Evolutionary conservation across 2,113 vertebrate genomes (phyloP).

Genomic region (Crocuta crocuta): DNA sequence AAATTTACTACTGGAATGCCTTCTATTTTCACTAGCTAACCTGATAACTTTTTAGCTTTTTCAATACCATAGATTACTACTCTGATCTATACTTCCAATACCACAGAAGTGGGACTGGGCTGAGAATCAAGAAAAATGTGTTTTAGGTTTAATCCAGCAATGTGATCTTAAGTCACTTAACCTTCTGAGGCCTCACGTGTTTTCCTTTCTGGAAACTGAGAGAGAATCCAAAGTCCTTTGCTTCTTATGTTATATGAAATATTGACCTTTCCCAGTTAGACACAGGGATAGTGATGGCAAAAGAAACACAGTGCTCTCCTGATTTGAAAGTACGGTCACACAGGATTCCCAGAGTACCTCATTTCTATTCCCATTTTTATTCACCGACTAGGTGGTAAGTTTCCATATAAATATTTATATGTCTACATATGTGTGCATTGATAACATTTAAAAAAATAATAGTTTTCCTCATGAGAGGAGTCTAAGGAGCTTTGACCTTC

Average conservation of each 20-base stretch:
- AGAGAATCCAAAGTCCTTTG: constrained; percentile 20
- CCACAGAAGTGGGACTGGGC: background rate
- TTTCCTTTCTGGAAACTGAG: background rate
- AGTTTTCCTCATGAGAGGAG: constrained; percentile 71
- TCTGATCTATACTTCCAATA: background rate
- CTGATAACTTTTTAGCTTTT: background rate
- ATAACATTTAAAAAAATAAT: constrained; percentile 74
- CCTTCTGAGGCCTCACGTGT: background rate
- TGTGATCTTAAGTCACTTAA: background rate
- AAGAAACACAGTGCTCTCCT: background rate
- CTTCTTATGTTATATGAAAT: background rate
- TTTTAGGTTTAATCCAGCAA: background rate
- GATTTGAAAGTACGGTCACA: constrained; percentile 41
- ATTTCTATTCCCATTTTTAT: constrained; percentile 49
- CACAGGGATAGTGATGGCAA: background rate
- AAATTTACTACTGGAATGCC: background rate
- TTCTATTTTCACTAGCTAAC: background rate
- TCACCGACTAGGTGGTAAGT: constrained; percentile 10
- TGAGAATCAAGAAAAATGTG: background rate
- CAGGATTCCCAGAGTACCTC: constrained; percentile 31
- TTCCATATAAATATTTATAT: constrained; percentile 77
- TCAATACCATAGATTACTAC: background rate
- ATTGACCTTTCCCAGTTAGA: constrained; percentile 1
- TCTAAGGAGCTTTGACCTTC: constrained; percentile 71
- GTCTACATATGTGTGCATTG: constrained; percentile 65